phyloP scores from a whole-genome alignment of 1,140 invertebrate genomes.

The Zaprionus capensis region DNA sequence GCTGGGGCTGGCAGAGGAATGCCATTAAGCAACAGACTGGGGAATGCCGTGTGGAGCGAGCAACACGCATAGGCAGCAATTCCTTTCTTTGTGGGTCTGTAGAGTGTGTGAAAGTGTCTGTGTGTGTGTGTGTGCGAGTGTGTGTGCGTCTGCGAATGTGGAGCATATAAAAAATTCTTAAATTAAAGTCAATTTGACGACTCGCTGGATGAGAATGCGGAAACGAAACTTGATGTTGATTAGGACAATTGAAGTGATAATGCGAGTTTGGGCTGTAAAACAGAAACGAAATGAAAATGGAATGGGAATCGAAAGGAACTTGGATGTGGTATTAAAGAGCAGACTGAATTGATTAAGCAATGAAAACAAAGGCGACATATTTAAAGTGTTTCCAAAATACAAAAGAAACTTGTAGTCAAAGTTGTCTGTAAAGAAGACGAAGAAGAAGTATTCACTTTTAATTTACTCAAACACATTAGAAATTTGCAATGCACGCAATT shows the following conservation, averaged over 20 bases:
- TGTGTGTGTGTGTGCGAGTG: constrained; percentile 1
- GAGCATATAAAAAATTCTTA: constrained; percentile 63
- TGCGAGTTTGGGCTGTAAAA: constrained; percentile 12
- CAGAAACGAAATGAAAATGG: not conserved
- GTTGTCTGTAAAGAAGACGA: too few species aligned
- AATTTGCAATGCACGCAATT: constrained; percentile 38
- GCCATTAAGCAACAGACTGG: constrained; percentile 66
- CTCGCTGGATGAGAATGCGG: constrained; percentile 40
- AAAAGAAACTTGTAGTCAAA: too few species aligned
- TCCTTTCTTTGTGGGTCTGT: constrained; percentile 54
- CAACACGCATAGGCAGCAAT: constrained; percentile 58
- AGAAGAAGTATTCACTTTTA: too few species aligned
- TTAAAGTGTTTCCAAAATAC: too few species aligned
- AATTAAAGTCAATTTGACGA: constrained; percentile 73
- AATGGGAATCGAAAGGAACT: not conserved
- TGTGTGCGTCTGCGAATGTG: constrained; percentile 23
- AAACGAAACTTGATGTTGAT: constrained; percentile 66
- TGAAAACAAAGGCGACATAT: not conserved
- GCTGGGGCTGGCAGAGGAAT: constrained; percentile 37
- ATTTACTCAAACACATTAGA: not conserved
- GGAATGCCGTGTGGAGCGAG: constrained; percentile 23
- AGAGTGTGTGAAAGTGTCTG: not conserved
- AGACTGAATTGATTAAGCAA: not conserved
- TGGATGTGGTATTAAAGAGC: not conserved
- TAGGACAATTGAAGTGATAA: constrained; percentile 67